Evolutionary conservation across 2,113 vertebrate species (phyloP), one percentile per base, ranked within the genome.

Genomic region (Melanocharis versteri): DNA sequence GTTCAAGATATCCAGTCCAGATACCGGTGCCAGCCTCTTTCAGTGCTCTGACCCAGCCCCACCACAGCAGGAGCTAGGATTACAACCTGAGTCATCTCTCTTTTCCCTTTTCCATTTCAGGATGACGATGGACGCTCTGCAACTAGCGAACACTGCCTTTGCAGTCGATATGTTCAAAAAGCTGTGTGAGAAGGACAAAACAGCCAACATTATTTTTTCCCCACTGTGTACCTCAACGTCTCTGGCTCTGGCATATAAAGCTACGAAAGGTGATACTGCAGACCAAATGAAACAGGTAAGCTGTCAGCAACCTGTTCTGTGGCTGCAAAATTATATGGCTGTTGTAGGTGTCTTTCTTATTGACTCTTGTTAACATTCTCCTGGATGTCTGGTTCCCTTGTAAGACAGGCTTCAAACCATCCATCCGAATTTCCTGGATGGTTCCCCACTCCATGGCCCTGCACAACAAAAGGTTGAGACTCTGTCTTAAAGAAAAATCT

Each of bases 111-210:
- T 94, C 90, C 82, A 8, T 97, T 97, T 58, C 77, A 98, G 98
- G 70, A 90, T 95, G 96, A 96, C 81, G 6, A 98, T 98, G 98
- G 98, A 98, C 0, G 96, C 98, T 79, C 93, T 98, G 61, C 96
- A 92, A 37, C 44, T 98, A 71, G 98, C 98, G 4, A 98, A 98
- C 86, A 98, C 98, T 7, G 97, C 98, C 60, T 98, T 98, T 96
- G 98, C 98, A 13, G 97, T 98, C 73, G 98, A 98, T 56, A 50
- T 98, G 75, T 98, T 98, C 93, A 98, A 98, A 90, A 97, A 98
- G 18, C 91, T 98, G 2, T 97, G 97, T 7, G 97, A 97, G 51
- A 96, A 97, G 57, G 97, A 98, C 72, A 97, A 92, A 56, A 78
- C 33, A 17, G 89, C 83, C 72, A 98, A 98, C 53, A 76, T 98